Evolutionary conservation across 1,140 invertebrate genomes (phyloP).

Genomic region (Drosophila ohnishii): DNA sequence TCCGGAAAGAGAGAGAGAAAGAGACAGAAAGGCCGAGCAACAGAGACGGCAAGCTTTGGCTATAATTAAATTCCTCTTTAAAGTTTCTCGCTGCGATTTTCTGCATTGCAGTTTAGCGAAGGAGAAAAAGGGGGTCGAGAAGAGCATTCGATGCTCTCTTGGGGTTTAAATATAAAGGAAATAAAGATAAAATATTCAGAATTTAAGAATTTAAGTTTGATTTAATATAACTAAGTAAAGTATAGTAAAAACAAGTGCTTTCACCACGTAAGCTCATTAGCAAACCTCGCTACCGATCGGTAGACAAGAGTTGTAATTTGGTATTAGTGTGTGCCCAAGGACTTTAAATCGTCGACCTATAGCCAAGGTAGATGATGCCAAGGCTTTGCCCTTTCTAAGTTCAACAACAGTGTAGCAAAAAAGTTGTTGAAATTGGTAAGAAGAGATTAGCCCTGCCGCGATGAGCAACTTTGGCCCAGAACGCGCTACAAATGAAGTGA

Average conservation of each 20-base stretch:
- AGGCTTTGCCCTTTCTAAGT: background rate
- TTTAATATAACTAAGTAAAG: background rate
- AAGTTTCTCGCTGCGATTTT: conserved; percentile 45
- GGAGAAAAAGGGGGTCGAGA: too few species aligned
- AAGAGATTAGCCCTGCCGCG: conserved; percentile 12
- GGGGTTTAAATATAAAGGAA: background rate
- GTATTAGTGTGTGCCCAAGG: background rate
- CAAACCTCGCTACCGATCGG: background rate
- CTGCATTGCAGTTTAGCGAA: conserved; percentile 9
- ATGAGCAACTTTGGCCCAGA: conserved; percentile 9
- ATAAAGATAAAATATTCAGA: fast-evolving
- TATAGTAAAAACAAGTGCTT: too few species aligned
- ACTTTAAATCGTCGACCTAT: background rate
- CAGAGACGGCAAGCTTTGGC: conserved; percentile 31
- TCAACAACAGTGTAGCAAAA: conserved; percentile 8
- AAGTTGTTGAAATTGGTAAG: conserved; percentile 23
- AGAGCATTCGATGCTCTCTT: background rate
- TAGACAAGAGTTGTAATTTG: background rate
- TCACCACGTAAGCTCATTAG: background rate
- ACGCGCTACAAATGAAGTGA: conserved; percentile 12
- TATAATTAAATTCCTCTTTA: conserved; percentile 78
- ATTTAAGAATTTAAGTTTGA: background rate
- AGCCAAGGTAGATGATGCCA: background rate
- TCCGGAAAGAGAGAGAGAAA: background rate
- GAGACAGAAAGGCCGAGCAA: background rate